These are phyloP conservation scores for Aspidiotus destructor DNA, from an alignment of 2,888 invertebrate species.

Conservation along the genomic window DNA sequence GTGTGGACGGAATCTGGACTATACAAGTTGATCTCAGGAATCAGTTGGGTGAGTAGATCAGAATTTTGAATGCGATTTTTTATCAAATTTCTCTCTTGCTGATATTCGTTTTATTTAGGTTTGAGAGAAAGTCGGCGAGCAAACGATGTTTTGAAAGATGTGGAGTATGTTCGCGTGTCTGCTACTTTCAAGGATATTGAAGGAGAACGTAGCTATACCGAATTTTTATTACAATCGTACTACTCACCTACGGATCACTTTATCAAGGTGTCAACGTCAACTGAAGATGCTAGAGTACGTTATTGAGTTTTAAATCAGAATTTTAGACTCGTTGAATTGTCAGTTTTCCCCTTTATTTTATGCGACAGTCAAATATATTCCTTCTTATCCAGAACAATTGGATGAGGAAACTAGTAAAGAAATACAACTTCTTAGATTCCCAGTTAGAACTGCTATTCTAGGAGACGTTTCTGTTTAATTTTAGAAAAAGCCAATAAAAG, in stretches of 20 bases:
- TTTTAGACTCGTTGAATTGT: too few relatives aligned
- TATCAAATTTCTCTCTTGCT: slow-evolving; percentile 1
- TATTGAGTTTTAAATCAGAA: background rate
- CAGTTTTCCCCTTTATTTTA: too few relatives aligned
- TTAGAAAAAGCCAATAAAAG: too few relatives aligned
- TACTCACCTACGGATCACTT: slow-evolving; percentile 73
- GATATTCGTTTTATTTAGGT: slow-evolving; percentile 32
- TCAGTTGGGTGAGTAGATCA: slow-evolving; percentile 46
- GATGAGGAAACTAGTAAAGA: too few relatives aligned
- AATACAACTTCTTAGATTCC: too few relatives aligned
- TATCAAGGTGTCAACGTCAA: slow-evolving; percentile 76
- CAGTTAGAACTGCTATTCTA: too few relatives aligned
- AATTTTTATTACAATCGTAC: slow-evolving; percentile 63
- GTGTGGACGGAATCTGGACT: slow-evolving; percentile 66
- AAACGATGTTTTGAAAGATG: slow-evolving; percentile 55
- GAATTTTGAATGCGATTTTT: background rate
- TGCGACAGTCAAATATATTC: too few relatives aligned
- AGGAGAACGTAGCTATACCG: slow-evolving; percentile 57
- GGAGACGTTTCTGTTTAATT: too few relatives aligned
- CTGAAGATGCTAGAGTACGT: slow-evolving; percentile 60
- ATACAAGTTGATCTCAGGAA: slow-evolving; percentile 64
- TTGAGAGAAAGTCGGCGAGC: slow-evolving; percentile 50
- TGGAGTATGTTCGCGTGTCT: slow-evolving; percentile 56
- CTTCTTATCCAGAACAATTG: too few relatives aligned
- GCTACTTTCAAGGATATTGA: slow-evolving; percentile 60